Evolutionary conservation across 2,797 vertebrate genomes (phyloP), one percentile per base, ranked within the genome.

Genomic region (Brotula barbata): DNA sequence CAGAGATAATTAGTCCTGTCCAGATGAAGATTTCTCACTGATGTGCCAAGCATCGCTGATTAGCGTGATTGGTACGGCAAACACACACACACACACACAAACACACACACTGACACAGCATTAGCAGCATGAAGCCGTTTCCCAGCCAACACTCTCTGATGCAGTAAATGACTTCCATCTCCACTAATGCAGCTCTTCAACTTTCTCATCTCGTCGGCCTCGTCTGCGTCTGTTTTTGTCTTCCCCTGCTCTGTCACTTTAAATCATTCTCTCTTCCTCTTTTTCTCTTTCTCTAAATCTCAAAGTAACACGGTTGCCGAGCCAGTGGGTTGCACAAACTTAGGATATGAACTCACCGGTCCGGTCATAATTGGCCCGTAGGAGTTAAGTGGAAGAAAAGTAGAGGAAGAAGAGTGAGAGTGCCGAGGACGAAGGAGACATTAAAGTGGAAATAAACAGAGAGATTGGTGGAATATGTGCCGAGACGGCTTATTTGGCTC

Each of bases 131-230:
- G 23, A 44, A 58, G 33, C 51, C 36, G 51, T 72, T 71, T 70
- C 41, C 50, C 43, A 21, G n/a, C 65, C 23, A 60, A 34, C 49
- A 63, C 45, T 58, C 70, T 71, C 37, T 73, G 64, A 80, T 77
- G 68, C 77, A 73, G 53, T 46, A 75, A 80, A 80, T 81, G 58
- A 72, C 65, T 70, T 76, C 64, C 63, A 78, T 72, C 64, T 65
- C 46, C 64, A 28, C 45, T 64, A 64, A 80, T 69, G 36, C 46
- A 61, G 21, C 60, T 64, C 62, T 61, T 62, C 72, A 77, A 42
- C 67, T 58, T 74, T 77, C 57, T 77, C 51, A 70, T 67, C 63
- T 72, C 61, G 66, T 56, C 57, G 25, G 17, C 64, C 42, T 44
- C 22, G 15, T 39, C 2, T 51, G 64, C 54, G 50, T 77, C 58